A percentile compares a stretch with the other conserved stretches of the same genome.
Conservation (phyloP, 2,797 vertebrate genomes). For the Pantherophis alleghaniensis region DNA sequence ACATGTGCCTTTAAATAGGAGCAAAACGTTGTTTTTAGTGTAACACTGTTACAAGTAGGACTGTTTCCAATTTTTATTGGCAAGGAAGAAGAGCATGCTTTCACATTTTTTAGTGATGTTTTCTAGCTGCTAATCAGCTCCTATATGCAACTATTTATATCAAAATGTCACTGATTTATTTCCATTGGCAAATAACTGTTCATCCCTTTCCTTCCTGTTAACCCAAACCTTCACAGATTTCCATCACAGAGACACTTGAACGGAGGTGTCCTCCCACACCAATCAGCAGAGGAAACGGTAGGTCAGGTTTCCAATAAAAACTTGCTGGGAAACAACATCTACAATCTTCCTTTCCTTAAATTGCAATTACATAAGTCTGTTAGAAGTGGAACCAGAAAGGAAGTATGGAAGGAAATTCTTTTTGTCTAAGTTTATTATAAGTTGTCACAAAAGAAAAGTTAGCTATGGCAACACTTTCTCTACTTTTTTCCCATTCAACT, state of each 20-base stretch:
- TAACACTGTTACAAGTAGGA: not conserved
- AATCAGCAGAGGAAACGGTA: conserved; percentile 47
- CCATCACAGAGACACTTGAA: not conserved
- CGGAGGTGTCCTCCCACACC: conserved; percentile 36
- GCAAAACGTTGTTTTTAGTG: not conserved
- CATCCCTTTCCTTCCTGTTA: conserved; percentile 29
- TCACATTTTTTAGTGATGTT: not conserved
- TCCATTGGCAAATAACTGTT: not conserved
- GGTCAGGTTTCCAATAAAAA: conserved; percentile 46
- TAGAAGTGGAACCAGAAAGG: conserved; percentile 51
- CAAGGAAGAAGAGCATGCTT: not conserved
- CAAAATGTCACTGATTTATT: conserved; percentile 12
- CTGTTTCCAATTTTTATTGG: not conserved
- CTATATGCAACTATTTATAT: not conserved
- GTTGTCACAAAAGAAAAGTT: conserved; percentile 32
- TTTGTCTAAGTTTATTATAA: conserved; percentile 41
- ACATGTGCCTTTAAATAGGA: not conserved
- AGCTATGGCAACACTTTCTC: conserved; percentile 18
- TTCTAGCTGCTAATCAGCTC: not conserved
- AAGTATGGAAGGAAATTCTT: conserved; percentile 38
- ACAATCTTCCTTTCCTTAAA: conserved; percentile 30
- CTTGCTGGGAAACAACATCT: conserved; percentile 11
- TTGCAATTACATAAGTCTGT: conserved; percentile 27
- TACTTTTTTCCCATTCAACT: not conserved
- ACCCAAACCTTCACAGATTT: conserved; percentile 27